phyloP scores from a whole-genome alignment of 2,797 vertebrate genomes.

The Kryptolebias ocellatus region DNA sequence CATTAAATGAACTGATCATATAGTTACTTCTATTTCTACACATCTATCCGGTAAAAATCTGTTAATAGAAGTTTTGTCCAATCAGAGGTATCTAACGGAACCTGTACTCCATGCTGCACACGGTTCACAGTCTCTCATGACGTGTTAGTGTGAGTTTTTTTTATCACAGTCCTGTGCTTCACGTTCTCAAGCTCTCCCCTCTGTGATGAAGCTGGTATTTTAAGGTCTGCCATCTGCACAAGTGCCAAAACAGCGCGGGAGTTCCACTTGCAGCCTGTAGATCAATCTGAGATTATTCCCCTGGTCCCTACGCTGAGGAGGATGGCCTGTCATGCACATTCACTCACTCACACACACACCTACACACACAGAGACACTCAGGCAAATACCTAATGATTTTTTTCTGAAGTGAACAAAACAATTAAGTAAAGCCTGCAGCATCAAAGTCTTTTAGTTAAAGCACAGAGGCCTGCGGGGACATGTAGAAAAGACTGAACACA shows the following conservation, averaged over 20 bases:
- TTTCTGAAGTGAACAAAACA: slow-evolving; percentile 77
- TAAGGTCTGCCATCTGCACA: slow-evolving; percentile 77
- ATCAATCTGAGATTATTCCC: slow-evolving; percentile 78
- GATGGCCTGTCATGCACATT: slow-evolving; percentile 18
- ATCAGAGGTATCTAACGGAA: slow-evolving; percentile 4
- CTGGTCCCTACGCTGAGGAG: slow-evolving; percentile 45
- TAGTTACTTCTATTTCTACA: too few species aligned
- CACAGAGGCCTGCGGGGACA: slow-evolving; percentile 52
- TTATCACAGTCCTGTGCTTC: slow-evolving; percentile 47
- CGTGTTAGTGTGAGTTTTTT: slow-evolving; percentile 53
- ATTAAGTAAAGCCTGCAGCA: slow-evolving; percentile 72
- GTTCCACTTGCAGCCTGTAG: slow-evolving; percentile 64
- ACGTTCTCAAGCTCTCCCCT: slow-evolving; percentile 66
- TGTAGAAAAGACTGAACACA: slow-evolving; percentile 48
- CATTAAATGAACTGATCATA: too few species aligned
- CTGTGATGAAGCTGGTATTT: slow-evolving; percentile 72
- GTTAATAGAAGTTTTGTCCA: background rate
- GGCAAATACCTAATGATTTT: slow-evolving; percentile 71
- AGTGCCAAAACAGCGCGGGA: slow-evolving; percentile 68
- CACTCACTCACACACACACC: slow-evolving; percentile 4
- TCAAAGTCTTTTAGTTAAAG: slow-evolving; percentile 58
- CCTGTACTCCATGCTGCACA: slow-evolving; percentile 31
- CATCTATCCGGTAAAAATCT: background rate
- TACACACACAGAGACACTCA: slow-evolving; percentile 4
- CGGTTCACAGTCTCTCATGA: slow-evolving; percentile 32